Evolutionary conservation across 2,113 vertebrate species (phyloP).

Genomic region (Lampris megalopsis): DNA sequence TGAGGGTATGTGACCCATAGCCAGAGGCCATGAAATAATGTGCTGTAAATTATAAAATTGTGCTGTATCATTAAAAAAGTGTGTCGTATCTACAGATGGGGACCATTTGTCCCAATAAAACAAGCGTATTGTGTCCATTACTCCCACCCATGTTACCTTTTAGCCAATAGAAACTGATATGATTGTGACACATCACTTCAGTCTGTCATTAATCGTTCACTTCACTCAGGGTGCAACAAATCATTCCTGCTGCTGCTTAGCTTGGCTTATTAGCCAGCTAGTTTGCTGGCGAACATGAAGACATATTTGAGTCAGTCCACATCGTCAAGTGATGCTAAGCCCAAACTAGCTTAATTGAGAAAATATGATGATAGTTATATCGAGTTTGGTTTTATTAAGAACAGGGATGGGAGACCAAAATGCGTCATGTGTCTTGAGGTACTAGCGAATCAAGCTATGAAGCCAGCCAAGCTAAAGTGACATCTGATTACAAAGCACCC

Average conservation of each 20-base stretch:
- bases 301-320: neutral
- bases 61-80: no score
- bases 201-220: no score
- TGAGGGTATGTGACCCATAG: no score
- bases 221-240: no score
- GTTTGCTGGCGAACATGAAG: neutral
- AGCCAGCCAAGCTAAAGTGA: slow-evolving; percentile 13
- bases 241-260: no score
- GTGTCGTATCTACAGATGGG: no score
- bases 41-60: neutral
- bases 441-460: slow-evolving; percentile 9
- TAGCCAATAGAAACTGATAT: no score
- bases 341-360: neutral
- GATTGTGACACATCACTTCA: no score
- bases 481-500: neutral
- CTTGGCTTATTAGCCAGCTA: no score
- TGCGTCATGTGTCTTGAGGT: neutral
- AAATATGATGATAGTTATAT: slow-evolving; percentile 5
- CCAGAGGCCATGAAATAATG: neutral
- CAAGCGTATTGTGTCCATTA: no score
- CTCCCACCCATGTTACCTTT: no score
- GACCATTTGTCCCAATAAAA: no score
- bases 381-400: slow-evolving; percentile 21
- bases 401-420: slow-evolving; percentile 13
- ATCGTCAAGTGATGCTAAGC: neutral